Conservation (phyloP, 2,888 invertebrate species). For the Hylaea fasciaria region DNA sequence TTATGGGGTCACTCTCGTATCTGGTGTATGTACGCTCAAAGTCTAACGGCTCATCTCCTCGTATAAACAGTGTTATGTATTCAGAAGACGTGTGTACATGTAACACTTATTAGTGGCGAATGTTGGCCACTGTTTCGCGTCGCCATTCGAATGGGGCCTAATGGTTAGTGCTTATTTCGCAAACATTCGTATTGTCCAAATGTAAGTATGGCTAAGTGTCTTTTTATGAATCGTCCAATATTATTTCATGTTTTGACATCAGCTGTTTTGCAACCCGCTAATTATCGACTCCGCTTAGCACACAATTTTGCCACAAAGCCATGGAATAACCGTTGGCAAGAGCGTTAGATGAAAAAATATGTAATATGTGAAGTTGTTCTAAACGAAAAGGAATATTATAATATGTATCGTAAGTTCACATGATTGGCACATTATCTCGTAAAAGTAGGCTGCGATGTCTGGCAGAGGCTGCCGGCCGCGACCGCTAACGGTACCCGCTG, state of each 20-base stretch:
- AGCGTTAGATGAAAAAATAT: background rate
- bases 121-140: constrained; percentile 56
- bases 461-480: constrained; percentile 59
- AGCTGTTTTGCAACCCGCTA: constrained; percentile 12
- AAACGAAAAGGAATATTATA: constrained; percentile 10
- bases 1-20: constrained; percentile 38
- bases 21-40: constrained; percentile 33
- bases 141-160: constrained; percentile 50
- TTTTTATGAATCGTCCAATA: constrained; percentile 28
- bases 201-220: constrained; percentile 9
- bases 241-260: constrained; percentile 24
- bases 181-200: constrained; percentile 36
- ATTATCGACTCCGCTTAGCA: background rate
- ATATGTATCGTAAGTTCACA: constrained; percentile 49
- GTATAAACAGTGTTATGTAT: constrained; percentile 59
- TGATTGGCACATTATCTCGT: constrained; percentile 69
- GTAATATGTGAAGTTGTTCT: background rate
- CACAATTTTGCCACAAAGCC: background rate
- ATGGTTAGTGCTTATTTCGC: constrained; percentile 46
- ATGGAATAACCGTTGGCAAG: background rate
- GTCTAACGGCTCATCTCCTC: constrained; percentile 72
- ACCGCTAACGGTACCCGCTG: constrained; percentile 71
- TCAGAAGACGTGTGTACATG: constrained; percentile 61
- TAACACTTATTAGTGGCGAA: constrained; percentile 64
- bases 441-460: constrained; percentile 70